Evolutionary conservation across 2,113 vertebrate species (phyloP).

Genomic region (Chiloscyllium plagiosum): DNA sequence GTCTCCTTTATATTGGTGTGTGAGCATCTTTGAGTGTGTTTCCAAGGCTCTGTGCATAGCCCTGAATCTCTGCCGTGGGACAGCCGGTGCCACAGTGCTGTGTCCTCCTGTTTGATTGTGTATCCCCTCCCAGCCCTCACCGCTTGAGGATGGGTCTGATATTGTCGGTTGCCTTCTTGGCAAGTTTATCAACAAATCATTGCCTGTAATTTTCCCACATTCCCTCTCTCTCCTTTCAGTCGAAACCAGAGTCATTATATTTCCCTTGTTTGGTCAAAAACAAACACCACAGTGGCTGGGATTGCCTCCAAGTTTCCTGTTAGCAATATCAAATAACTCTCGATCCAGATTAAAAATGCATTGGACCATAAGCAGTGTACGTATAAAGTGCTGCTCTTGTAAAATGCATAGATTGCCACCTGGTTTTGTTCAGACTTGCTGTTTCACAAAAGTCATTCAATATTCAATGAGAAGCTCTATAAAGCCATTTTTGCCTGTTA

Average conservation of each 20-base stretch:
- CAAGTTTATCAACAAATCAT: background rate
- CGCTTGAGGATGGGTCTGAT: background rate
- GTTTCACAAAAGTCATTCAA: background rate
- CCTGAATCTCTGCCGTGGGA: background rate
- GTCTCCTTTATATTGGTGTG: background rate
- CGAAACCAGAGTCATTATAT: background rate
- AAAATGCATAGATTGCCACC: background rate
- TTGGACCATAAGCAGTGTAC: background rate
- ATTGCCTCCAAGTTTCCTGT: background rate
- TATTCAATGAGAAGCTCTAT: background rate
- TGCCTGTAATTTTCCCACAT: constrained; percentile 17
- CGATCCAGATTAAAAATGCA: background rate
- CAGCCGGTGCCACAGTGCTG: background rate
- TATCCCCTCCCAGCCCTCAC: background rate
- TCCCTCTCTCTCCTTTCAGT: background rate
- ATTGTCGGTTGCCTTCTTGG: background rate
- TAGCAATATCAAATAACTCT: background rate
- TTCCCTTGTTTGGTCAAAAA: constrained; percentile 16
- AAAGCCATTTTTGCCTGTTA: background rate
- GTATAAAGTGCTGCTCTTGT: background rate
- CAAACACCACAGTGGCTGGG: background rate
- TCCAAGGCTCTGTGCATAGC: background rate
- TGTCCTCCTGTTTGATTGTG: background rate
- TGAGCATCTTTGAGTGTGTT: background rate
- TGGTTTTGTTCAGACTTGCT: background rate